phyloP scores from a whole-genome alignment of 1,140 invertebrate genomes.

The Riptortus pedestris region DNA sequence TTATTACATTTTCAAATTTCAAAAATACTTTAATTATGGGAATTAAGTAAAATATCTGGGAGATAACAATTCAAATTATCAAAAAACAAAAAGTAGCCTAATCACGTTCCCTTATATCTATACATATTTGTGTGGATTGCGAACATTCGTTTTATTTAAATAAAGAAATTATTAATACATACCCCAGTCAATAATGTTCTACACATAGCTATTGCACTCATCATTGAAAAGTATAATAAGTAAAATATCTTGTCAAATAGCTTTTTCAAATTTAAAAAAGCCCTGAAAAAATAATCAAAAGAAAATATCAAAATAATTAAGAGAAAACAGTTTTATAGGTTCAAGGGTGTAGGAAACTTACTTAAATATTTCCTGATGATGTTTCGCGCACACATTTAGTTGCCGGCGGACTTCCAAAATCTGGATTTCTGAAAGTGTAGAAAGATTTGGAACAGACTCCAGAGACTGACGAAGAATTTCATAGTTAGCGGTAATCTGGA shows the following conservation, averaged over 20 bases:
- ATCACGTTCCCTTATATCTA: too few relatives aligned
- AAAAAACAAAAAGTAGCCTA: too few relatives aligned
- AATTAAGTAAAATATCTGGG: too few relatives aligned
- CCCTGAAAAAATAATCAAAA: not conserved
- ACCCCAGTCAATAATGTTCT: not conserved
- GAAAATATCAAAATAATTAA: not conserved
- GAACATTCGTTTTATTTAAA: too few relatives aligned
- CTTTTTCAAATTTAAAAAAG: constrained; percentile 4
- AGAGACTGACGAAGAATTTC: not conserved
- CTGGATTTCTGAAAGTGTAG: too few relatives aligned
- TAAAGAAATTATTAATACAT: too few relatives aligned
- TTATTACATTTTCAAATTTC: too few relatives aligned
- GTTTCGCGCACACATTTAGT: not conserved
- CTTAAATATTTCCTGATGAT: constrained; percentile 8
- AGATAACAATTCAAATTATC: too few relatives aligned
- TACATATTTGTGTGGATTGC: too few relatives aligned
- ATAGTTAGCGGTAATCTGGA: not conserved
- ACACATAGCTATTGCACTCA: constrained; percentile 5
- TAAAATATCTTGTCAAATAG: constrained; percentile 1
- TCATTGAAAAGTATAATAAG: constrained; percentile 2
- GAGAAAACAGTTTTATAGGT: too few relatives aligned
- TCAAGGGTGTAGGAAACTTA: not conserved
- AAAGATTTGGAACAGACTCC: not conserved
- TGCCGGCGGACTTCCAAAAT: not conserved
- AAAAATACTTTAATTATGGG: too few relatives aligned